Conservation (phyloP, 2,113 vertebrate species). For the Apteryx owenii region DNA sequence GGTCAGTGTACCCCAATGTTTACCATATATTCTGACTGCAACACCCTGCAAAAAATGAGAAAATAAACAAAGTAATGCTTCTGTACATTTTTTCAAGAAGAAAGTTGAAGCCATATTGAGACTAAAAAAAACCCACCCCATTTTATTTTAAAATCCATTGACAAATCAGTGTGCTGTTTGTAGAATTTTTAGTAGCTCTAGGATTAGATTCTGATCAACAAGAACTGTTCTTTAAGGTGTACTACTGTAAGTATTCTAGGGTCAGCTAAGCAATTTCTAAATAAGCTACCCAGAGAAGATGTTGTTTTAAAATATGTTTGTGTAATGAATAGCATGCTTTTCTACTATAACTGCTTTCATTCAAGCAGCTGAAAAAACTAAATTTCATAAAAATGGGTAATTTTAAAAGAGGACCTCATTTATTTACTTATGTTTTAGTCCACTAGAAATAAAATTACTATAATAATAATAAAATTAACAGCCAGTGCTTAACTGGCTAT, state of each 20-base stretch:
- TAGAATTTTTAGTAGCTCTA: constrained; percentile 42
- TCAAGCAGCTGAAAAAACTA: constrained; percentile 42
- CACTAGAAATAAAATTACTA: neutral
- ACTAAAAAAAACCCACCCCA: constrained; percentile 1
- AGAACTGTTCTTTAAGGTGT: constrained; percentile 10
- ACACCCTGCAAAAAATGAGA: constrained; percentile 49
- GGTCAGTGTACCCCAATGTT: neutral
- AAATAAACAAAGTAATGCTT: constrained; percentile 23
- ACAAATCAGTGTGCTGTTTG: neutral
- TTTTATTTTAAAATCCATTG: constrained; percentile 23
- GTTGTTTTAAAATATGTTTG: constrained; percentile 10
- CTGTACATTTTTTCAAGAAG: constrained; percentile 1
- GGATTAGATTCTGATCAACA: neutral
- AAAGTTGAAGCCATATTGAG: neutral
- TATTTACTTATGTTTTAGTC: neutral
- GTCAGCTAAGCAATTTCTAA: constrained; percentile 61
- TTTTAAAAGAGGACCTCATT: constrained; percentile 2
- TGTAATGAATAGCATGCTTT: neutral
- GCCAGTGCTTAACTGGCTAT: neutral
- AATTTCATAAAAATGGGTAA: neutral
- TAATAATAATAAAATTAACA: too few relatives aligned
- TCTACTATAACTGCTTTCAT: neutral
- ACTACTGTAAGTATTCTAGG: constrained; percentile 44
- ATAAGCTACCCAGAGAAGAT: constrained; percentile 62
- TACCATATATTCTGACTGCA: constrained; percentile 8